Percentiles rank a stretch among this genome's conserved stretches.
phyloP scores from a whole-genome alignment of 2,888 invertebrate species.

The Caradrina clavipalpis region DNA sequence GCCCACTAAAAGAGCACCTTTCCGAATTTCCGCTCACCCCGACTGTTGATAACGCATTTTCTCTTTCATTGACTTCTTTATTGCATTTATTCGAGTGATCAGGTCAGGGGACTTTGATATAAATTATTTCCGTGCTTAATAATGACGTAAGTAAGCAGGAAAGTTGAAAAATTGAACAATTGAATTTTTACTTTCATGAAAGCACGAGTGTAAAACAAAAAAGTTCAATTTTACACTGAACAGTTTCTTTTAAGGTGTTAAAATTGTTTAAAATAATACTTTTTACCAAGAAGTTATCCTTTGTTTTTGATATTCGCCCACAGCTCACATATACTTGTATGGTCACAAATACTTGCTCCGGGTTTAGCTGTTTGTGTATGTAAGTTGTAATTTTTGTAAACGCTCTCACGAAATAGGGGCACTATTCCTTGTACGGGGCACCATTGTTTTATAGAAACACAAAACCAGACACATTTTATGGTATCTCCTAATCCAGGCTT shows the following conservation, averaged over 20 bases:
- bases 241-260: not conserved
- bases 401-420: no score
- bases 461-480: conserved; percentile 72
- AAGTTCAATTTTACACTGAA: not conserved
- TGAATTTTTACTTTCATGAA: no score
- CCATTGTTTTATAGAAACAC: conserved; percentile 1
- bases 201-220: no score
- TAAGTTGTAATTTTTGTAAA: no score
- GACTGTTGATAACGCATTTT: conserved; percentile 70
- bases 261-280: no score
- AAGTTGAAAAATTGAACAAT: no score
- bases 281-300: conserved; percentile 1
- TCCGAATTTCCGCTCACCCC: conserved; percentile 81
- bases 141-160: not conserved
- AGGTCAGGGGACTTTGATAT: not conserved
- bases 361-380: no score
- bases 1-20: conserved; percentile 70
- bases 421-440: no score
- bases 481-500: no score
- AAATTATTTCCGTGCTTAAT: not conserved
- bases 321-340: not conserved
- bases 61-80: conserved; percentile 71
- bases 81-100: conserved; percentile 58
- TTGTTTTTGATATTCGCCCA: conserved; percentile 66
- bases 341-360: no score